Conservation (phyloP, 2,113 vertebrate genomes). For the Tichodroma muraria region DNA sequence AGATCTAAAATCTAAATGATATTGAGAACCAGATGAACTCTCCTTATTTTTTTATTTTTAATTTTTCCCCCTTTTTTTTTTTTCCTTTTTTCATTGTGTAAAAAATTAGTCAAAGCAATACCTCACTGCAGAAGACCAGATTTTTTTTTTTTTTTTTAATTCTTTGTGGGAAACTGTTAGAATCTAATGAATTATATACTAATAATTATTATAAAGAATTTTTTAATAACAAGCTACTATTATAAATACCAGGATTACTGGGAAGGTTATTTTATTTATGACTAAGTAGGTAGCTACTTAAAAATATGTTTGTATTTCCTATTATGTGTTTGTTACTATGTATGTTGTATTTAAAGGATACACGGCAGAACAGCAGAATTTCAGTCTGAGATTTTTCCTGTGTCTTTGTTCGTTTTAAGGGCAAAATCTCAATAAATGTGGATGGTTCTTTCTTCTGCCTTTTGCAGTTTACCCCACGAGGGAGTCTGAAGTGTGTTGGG, state of each 20-base stretch:
- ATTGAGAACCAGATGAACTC: not conserved
- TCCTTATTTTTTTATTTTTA: too few species aligned
- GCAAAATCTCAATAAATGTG: not conserved
- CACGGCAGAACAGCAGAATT: not conserved
- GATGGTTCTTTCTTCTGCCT: not conserved
- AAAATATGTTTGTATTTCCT: not conserved
- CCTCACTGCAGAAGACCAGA: not conserved
- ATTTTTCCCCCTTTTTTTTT: accelerated
- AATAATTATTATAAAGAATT: not conserved
- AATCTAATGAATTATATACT: not conserved
- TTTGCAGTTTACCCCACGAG: not conserved
- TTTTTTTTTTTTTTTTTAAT: not conserved
- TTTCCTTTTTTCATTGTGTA: accelerated
- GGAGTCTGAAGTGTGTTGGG: not conserved
- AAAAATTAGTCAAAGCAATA: not conserved
- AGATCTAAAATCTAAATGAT: too few species aligned
- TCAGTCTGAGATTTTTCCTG: not conserved
- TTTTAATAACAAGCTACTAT: not conserved
- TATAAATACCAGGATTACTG: not conserved
- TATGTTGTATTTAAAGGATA: not conserved
- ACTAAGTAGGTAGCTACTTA: not conserved
- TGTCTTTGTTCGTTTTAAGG: not conserved
- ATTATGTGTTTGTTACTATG: not conserved
- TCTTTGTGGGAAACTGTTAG: not conserved
- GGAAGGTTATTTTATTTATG: too few species aligned